phyloP scores from a whole-genome alignment of 1,140 invertebrate species.

The Eufriesea mexicana region DNA sequence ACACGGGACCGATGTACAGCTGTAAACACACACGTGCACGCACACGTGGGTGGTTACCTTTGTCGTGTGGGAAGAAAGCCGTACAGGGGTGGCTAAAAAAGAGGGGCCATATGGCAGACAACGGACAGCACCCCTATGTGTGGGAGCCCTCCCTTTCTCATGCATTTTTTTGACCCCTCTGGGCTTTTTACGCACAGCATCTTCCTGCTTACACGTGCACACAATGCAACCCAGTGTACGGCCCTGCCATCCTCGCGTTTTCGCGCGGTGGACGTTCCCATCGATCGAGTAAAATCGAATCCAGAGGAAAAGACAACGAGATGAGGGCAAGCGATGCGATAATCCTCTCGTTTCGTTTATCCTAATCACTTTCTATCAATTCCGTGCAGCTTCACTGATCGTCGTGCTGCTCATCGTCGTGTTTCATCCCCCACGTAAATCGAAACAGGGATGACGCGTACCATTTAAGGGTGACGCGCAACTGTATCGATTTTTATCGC shows the following conservation, averaged over 20 bases:
- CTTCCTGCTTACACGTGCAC: slow-evolving; percentile 57
- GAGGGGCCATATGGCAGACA: slow-evolving; percentile 79
- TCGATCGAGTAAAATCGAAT: slow-evolving; percentile 26
- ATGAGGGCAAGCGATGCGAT: too few species aligned
- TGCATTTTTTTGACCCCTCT: slow-evolving; percentile 58
- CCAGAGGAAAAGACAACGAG: neutral
- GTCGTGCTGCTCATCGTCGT: too few species aligned
- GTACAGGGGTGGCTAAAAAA: slow-evolving; percentile 74
- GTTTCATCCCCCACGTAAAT: too few species aligned
- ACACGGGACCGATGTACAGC: neutral
- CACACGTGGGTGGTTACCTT: slow-evolving; percentile 55
- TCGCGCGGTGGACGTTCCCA: too few species aligned
- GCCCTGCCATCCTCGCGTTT: too few species aligned
- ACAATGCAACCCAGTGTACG: slow-evolving; percentile 29
- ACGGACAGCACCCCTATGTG: slow-evolving; percentile 69
- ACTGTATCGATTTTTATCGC: too few species aligned
- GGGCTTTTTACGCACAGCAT: slow-evolving; percentile 53
- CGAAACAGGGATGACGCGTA: too few species aligned
- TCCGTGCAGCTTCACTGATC: neutral
- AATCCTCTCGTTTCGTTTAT: slow-evolving; percentile 18
- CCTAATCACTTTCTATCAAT: slow-evolving; percentile 6
- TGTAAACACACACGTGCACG: slow-evolving; percentile 26
- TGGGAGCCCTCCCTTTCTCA: slow-evolving; percentile 73
- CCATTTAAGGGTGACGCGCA: too few species aligned
- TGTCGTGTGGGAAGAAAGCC: slow-evolving; percentile 62